A percentile compares a stretch with the other conserved stretches of the same genome.
Evolutionary conservation across 2,113 vertebrate species (phyloP).

Genomic region (Xiphorhynchus elegans): DNA sequence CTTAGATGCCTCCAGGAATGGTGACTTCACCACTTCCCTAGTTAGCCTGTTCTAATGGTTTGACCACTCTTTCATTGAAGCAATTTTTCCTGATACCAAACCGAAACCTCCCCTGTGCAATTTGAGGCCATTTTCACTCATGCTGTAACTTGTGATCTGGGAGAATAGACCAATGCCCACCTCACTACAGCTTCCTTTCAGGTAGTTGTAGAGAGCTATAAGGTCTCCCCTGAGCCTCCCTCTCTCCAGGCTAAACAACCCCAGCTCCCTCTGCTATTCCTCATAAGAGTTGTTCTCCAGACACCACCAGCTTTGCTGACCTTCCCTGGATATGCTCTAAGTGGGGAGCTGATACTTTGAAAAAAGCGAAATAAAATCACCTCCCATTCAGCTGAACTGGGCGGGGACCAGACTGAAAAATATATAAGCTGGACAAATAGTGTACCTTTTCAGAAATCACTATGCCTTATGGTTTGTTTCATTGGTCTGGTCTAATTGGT

Average conservation of each 20-base stretch:
- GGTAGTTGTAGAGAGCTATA: neutral
- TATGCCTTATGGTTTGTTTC: neutral
- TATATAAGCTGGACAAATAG: neutral
- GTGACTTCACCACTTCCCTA: neutral
- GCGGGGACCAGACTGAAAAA: neutral
- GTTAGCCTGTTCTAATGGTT: neutral
- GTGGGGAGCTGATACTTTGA: neutral
- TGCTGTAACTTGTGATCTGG: neutral
- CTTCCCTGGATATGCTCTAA: neutral
- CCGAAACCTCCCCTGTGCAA: neutral
- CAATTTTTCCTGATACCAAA: neutral
- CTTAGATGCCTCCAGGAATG: neutral
- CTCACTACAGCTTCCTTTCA: neutral
- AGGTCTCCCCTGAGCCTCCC: neutral
- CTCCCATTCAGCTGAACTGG: neutral
- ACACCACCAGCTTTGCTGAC: neutral
- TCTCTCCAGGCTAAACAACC: neutral
- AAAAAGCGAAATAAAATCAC: neutral
- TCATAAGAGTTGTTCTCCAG: neutral
- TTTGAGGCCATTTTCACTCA: neutral
- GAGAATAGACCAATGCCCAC: accelerated
- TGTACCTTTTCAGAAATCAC: neutral
- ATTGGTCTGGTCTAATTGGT: neutral
- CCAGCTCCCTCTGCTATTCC: neutral
- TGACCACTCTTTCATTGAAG: neutral